Evolutionary conservation across 1,140 invertebrate species (phyloP), one percentile per base, ranked within the genome.

Genomic region (Pogonognathellus flavescens): DNA sequence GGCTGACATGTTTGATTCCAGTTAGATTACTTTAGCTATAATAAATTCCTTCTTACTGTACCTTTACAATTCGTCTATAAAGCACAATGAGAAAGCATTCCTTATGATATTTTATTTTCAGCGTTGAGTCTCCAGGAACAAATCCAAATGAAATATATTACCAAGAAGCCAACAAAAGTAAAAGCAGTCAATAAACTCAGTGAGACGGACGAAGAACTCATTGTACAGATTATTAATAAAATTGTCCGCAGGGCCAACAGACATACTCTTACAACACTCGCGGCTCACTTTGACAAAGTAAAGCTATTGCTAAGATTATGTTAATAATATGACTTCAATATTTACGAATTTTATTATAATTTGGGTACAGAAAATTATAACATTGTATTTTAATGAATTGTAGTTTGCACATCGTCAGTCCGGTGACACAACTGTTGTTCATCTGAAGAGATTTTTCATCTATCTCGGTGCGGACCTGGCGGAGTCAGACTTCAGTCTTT

Each of bases 1-100:
- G 86, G 84, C 86, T n/a, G 86, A 86, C 10, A 88, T 88, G 88
- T 88, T 88, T 66, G 86, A 88, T 52, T 88, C 88, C 6, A 86
- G 88, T 88, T 70, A 84, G 84, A 14, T 50, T 62, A 31, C 41
- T 80, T 60, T 11, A 22, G n/a, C n/a, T n/a, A n/a, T n/a, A n/a
- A n/a, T n/a, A n/a, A n/a, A n/a, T n/a, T n/a, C n/a, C n/a, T n/a
- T n/a, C n/a, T n/a, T n/a, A n/a, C n/a, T n/a, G n/a, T 16, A 55
- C 16, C 11, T 55, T 14, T 55, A 55, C 2, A 4, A 55, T 14
- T 55, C 2, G 53, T n/a, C n/a, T 14, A 55, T 55, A 9, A 14
- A 55, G 2, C 16, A 55, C 11, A 14, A 16, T 55, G 16, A 55
- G 53, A 55, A 55, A 55, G n/a, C 6, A 41, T 41, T 55, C 53